These are phyloP conservation scores for Caenorhabditis plicata DNA, from an alignment of 2,888 invertebrate species.

Conservation along the genomic window DNA sequence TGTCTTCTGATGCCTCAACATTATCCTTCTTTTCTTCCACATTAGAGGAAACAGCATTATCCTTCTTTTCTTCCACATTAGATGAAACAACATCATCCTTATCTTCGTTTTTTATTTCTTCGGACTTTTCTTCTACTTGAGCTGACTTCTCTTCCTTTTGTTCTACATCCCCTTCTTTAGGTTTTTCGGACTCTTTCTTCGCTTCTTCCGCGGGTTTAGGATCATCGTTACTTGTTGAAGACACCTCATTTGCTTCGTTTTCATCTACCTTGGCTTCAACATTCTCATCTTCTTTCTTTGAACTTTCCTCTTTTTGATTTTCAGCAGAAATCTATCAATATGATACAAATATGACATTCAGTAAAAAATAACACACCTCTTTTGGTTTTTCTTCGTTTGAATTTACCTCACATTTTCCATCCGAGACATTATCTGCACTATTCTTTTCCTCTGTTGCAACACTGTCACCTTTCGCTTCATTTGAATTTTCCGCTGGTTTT, in stretches of 20 bases:
- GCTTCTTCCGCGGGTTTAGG: constrained; percentile 7
- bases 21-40: constrained; percentile 5
- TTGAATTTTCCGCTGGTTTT: no score
- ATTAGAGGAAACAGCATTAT: neutral
- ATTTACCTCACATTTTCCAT: neutral
- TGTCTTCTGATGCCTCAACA: constrained; percentile 1
- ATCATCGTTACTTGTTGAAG: no score
- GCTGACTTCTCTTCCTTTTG: constrained; percentile 6
- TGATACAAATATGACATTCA: no score
- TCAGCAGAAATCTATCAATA: no score
- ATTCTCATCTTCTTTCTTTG: constrained; percentile 2
- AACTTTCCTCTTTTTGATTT: constrained; percentile 2
- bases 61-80: neutral
- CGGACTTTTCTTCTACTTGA: constrained; percentile 6
- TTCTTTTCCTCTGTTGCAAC: no score
- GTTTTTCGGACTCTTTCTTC: constrained; percentile 1
- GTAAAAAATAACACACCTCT: neutral
- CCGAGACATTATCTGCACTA: no score
- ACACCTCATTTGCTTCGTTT: neutral
- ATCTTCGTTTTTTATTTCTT: constrained; percentile 1
- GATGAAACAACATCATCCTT: constrained; percentile 2
- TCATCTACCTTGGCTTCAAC: constrained; percentile 3
- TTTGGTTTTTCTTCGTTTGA: neutral
- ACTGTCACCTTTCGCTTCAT: no score
- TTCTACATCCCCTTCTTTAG: constrained; percentile 8